Percentiles rank a stretch among this genome's conserved stretches.
Conservation (phyloP, 2,113 vertebrate genomes). For the Macquaria ambigua region DNA sequence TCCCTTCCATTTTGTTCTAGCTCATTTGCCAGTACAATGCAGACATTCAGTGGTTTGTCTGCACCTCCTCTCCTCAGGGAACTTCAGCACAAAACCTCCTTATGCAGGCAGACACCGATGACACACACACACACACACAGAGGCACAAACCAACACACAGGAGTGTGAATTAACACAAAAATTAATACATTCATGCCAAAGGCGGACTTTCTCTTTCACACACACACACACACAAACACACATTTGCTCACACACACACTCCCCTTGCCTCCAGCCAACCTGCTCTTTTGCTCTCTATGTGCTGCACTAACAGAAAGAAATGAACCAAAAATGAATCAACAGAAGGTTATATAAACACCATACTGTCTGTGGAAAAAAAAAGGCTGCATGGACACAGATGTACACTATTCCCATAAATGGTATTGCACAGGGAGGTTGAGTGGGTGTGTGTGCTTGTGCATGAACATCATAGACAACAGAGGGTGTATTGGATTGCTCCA, state of each 20-base stretch:
- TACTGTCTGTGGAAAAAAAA: constrained; percentile 10
- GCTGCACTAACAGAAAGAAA: constrained; percentile 24
- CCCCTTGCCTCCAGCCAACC: constrained; percentile 28
- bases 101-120: constrained; percentile 35
- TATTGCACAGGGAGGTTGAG: constrained; percentile 5
- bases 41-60: constrained; percentile 76
- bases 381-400: constrained; percentile 11
- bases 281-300: constrained; percentile 34
- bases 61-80: constrained; percentile 65
- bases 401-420: constrained; percentile 20
- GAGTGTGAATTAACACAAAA: constrained; percentile 56
- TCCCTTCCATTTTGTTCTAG: constrained; percentile 67
- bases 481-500: constrained; percentile 30
- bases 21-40: constrained; percentile 79
- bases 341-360: constrained; percentile 62
- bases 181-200: constrained; percentile 42
- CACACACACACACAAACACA: neutral
- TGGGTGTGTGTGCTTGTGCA: constrained; percentile 19
- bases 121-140: neutral
- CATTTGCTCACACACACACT: constrained; percentile 10
- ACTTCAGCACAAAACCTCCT: constrained; percentile 57
- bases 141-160: constrained; percentile 29
- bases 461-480: constrained; percentile 12
- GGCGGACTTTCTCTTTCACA: neutral
- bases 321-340: constrained; percentile 38